A percentile compares a stretch with the other conserved stretches of the same genome.
Conservation (phyloP, 1,140 invertebrate genomes). For the Megathymus violae region DNA sequence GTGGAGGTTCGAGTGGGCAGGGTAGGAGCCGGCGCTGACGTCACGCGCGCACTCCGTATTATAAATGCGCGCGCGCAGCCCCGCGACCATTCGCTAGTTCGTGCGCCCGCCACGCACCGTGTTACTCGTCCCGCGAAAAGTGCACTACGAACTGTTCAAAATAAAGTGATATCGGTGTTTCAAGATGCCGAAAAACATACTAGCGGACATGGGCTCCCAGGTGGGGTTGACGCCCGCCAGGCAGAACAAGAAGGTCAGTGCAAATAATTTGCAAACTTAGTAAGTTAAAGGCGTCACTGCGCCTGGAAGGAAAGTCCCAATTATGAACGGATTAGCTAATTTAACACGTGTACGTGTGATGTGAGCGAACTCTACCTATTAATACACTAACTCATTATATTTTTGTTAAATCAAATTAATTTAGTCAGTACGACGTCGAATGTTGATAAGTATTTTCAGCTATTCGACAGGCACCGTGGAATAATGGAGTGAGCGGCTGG, state of each 20-base stretch:
- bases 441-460: constrained; percentile 51
- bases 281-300: constrained; percentile 13
- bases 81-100: constrained; percentile 44
- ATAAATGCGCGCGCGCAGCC: constrained; percentile 49
- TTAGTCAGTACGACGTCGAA: too few relatives aligned
- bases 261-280: constrained; percentile 6
- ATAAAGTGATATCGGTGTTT: constrained; percentile 43
- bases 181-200: constrained; percentile 76
- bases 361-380: neutral
- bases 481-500: constrained; percentile 55
- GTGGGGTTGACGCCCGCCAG: constrained; percentile 71
- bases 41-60: constrained; percentile 45
- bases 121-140: constrained; percentile 46
- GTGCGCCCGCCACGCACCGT: constrained; percentile 56
- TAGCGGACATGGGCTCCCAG: constrained; percentile 78
- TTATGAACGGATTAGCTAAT: constrained; percentile 30
- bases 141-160: constrained; percentile 28
- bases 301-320: constrained; percentile 29
- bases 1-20: constrained; percentile 14
- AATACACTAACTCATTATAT: too few relatives aligned
- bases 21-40: constrained; percentile 45
- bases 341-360: constrained; percentile 9
- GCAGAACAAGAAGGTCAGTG: constrained; percentile 71
- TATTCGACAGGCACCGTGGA: constrained; percentile 38
- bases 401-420: neutral